Conservation (phyloP, 2,113 vertebrate genomes). For the Paratilapia polleni region DNA sequence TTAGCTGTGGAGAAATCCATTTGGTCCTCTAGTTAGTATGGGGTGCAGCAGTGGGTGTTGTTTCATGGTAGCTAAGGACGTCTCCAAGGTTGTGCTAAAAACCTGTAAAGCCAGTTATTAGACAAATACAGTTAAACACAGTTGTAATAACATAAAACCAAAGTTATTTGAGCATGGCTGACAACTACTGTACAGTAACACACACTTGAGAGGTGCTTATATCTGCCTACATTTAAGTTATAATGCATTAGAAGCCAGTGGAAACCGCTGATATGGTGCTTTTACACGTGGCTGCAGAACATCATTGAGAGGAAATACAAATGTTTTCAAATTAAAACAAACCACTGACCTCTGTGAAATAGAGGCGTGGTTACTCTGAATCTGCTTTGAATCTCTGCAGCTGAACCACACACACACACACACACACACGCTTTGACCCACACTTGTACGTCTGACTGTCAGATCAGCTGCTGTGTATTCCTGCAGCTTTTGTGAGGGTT, state of each 20-base stretch:
- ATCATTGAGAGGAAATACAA: neutral
- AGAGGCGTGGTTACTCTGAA: neutral
- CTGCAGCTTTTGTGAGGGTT: constrained; percentile 24
- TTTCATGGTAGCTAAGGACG: no score
- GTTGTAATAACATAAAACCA: neutral
- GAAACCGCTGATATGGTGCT: neutral
- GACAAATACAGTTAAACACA: neutral
- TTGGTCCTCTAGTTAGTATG: neutral
- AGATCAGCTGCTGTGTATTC: constrained; percentile 28
- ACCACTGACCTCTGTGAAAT: constrained; percentile 24
- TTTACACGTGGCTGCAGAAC: neutral
- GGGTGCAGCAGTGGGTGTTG: no score
- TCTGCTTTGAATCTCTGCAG: constrained; percentile 28
- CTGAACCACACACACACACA: neutral
- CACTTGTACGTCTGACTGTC: neutral
- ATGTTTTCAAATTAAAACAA: constrained; percentile 35
- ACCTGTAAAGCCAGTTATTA: neutral
- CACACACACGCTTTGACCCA: neutral
- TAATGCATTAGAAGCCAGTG: neutral
- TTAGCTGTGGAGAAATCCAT: neutral
- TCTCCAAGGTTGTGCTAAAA: no score
- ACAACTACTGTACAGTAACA: neutral
- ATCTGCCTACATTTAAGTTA: neutral
- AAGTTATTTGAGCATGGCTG: neutral
- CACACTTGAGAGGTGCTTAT: neutral